phyloP scores from a whole-genome alignment of 2,113 vertebrate genomes.

The Boulengeromyrus knoepffleri region DNA sequence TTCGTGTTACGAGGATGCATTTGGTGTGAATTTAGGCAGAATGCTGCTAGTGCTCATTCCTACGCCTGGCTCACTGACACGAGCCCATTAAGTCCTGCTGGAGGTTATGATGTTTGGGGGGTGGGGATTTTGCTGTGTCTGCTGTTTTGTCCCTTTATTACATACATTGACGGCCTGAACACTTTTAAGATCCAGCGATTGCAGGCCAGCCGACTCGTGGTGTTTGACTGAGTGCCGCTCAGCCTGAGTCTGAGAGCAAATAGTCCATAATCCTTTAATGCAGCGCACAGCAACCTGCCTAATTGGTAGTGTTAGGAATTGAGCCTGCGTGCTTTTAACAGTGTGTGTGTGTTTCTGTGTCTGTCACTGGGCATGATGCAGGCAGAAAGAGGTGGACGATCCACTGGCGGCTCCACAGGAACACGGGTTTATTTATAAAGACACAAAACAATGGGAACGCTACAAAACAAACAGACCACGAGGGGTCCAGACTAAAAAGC shows the following conservation, averaged over 20 bases:
- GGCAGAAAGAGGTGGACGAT: no score
- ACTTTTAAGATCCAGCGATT: neutral
- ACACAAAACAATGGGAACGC: no score
- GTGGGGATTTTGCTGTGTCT: neutral
- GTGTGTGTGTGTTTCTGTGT: neutral
- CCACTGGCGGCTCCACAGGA: no score
- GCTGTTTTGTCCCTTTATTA: neutral
- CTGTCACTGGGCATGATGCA: neutral
- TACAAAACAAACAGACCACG: no score
- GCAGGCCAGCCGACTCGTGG: neutral
- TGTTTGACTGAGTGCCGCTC: neutral
- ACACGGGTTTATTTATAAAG: no score
- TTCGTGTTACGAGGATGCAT: neutral
- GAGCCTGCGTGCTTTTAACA: neutral
- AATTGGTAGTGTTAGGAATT: neutral
- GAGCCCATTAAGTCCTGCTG: neutral
- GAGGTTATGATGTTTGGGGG: neutral
- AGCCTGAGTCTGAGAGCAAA: neutral
- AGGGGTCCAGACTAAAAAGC: no score
- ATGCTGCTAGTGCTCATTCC: neutral
- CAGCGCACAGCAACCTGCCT: neutral
- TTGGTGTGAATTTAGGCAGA: neutral
- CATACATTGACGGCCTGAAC: neutral
- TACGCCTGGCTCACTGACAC: neutral
- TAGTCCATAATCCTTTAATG: neutral